phyloP scores from a whole-genome alignment of 1,140 invertebrate genomes.

The Tetragnatha versicolor region DNA sequence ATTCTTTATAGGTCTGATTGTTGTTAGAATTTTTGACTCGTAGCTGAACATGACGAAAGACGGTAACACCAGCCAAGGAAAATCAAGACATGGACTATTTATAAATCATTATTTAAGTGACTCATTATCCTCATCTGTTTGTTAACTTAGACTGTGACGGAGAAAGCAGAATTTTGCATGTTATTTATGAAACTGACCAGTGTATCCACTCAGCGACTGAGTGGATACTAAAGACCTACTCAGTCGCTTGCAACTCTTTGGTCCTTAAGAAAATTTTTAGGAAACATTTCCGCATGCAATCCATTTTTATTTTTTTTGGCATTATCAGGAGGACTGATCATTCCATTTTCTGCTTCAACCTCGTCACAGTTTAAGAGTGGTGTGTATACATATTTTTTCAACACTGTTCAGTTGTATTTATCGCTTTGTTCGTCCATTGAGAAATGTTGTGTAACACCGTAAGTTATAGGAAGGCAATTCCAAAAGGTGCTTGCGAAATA shows the following conservation, averaged over 20 bases:
- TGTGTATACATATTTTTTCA: neutral
- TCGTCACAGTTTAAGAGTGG: neutral
- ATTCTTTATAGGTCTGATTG: constrained; percentile 22
- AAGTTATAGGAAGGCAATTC: too few species aligned
- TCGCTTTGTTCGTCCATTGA: neutral
- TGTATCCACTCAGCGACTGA: too few species aligned
- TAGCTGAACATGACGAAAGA: constrained; percentile 24
- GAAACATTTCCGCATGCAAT: too few species aligned
- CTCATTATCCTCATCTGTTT: constrained; percentile 31
- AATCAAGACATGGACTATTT: constrained; percentile 26
- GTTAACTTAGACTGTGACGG: constrained; percentile 6
- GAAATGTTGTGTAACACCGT: too few species aligned
- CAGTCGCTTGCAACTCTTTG: too few species aligned
- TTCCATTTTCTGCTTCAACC: too few species aligned
- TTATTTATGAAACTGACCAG: too few species aligned
- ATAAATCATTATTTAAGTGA: constrained; percentile 35
- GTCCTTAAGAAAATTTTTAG: too few species aligned
- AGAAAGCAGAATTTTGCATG: neutral
- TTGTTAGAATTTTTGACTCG: neutral
- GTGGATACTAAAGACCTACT: too few species aligned
- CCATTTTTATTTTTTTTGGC: too few species aligned
- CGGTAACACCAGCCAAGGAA: neutral
- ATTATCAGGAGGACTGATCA: too few species aligned
- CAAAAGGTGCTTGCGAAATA: too few species aligned
- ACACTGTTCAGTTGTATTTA: neutral